These are phyloP conservation scores for Cariama cristata DNA, from an alignment of 2,113 vertebrate species.

Conservation along the genomic window DNA sequence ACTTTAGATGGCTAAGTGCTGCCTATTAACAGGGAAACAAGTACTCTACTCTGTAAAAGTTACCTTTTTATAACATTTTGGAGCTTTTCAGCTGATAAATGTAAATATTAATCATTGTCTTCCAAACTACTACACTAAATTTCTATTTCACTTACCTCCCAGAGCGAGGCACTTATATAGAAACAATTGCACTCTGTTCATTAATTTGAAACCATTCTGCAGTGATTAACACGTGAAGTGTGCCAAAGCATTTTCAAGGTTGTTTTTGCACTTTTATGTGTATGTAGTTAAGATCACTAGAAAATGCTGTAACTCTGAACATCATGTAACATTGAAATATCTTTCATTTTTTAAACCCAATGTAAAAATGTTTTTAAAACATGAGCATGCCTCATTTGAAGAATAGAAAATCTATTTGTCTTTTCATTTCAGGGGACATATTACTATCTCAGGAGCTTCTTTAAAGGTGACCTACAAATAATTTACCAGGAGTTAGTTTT, in stretches of 20 bases:
- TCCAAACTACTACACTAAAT: neutral
- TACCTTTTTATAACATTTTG: neutral
- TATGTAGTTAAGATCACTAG: neutral
- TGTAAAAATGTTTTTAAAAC: slow-evolving; percentile 17
- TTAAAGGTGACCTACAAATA: slow-evolving; percentile 27
- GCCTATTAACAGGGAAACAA: neutral
- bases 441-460: neutral
- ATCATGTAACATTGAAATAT: slow-evolving; percentile 1
- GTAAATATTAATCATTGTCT: slow-evolving; percentile 4
- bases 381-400: neutral
- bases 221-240: slow-evolving; percentile 53
- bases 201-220: slow-evolving; percentile 67
- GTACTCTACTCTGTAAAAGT: neutral
- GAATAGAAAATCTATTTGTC: neutral
- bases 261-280: slow-evolving; percentile 47
- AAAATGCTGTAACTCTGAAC: neutral
- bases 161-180: slow-evolving; percentile 23
- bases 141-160: slow-evolving; percentile 21
- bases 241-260: slow-evolving; percentile 64
- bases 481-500: neutral
- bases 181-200: slow-evolving; percentile 60
- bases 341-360: slow-evolving; percentile 26
- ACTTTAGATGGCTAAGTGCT: neutral
- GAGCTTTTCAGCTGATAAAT: neutral
- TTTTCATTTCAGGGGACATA: neutral